Percentiles rank a stretch among this genome's conserved stretches.
Conservation (phyloP, 2,888 invertebrate genomes). For the Ischnura elegans region DNA sequence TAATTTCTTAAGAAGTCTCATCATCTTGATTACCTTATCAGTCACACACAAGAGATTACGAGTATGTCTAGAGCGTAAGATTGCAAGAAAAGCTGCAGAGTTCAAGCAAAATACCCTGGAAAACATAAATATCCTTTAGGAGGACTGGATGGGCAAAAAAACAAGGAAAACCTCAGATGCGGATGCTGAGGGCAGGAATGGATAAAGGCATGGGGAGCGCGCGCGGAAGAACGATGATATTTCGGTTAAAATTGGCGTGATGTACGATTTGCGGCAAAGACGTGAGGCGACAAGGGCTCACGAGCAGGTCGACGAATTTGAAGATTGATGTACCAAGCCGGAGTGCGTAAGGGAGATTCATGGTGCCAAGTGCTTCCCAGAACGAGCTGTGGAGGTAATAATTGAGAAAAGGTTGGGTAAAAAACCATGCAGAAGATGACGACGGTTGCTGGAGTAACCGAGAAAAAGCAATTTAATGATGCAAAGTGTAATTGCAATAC, state of each 20-base stretch:
- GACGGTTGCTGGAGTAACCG: too few relatives aligned
- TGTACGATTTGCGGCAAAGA: background rate
- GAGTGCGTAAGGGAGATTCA: background rate
- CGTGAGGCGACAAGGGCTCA: background rate
- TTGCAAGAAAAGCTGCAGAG: too few relatives aligned
- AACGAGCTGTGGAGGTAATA: background rate
- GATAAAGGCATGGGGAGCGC: background rate
- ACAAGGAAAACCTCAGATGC: background rate
- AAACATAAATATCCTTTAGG: background rate
- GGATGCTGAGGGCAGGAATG: background rate
- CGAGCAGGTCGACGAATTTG: background rate
- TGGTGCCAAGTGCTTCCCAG: background rate
- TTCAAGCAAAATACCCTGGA: too few relatives aligned
- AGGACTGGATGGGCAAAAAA: background rate
- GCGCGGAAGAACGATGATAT: background rate
- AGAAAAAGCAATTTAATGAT: too few relatives aligned
- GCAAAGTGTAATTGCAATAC: too few relatives aligned
- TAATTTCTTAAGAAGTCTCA: too few relatives aligned
- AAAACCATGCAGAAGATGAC: too few relatives aligned
- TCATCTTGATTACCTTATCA: too few relatives aligned
- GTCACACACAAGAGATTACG: too few relatives aligned
- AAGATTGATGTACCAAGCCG: background rate
- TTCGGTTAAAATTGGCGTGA: conserved; percentile 15
- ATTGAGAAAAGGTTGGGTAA: conserved; percentile 6
- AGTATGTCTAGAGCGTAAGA: too few relatives aligned